phyloP scores from a whole-genome alignment of 2,113 vertebrate species.

The Reinhardtius hippoglossoides region DNA sequence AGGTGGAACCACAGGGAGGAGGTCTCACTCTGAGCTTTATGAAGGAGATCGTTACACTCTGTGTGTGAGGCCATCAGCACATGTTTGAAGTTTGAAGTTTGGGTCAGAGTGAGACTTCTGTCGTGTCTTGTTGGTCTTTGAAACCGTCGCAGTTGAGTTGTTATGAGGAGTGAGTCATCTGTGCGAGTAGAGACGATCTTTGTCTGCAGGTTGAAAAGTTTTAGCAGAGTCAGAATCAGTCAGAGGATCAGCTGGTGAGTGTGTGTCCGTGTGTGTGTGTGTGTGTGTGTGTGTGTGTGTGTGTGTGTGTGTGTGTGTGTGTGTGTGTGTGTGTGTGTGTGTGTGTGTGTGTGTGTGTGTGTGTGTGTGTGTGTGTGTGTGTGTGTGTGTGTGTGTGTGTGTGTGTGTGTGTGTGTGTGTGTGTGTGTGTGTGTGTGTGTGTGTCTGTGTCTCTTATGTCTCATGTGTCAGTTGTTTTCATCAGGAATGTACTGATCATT shows the following conservation, averaged over 20 bases:
- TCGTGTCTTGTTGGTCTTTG: background rate
- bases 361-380: too few species aligned
- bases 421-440: too few species aligned
- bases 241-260: background rate
- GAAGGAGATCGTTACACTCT: background rate
- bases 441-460: too few species aligned
- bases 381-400: too few species aligned
- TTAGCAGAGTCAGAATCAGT: background rate
- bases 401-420: too few species aligned
- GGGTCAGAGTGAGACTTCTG: background rate
- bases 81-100: background rate
- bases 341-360: too few species aligned
- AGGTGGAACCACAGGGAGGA: background rate
- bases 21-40: slow-evolving; percentile 26
- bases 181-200: slow-evolving; percentile 36
- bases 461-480: too few species aligned
- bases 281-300: too few species aligned
- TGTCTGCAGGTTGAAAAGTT: slow-evolving; percentile 10
- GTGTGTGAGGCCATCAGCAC: background rate
- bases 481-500: too few species aligned
- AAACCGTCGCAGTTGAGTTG: background rate
- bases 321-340: too few species aligned
- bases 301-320: too few species aligned
- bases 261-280: background rate
- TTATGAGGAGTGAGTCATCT: slow-evolving; percentile 27